These are phyloP conservation scores for Bungarus multicinctus DNA, from an alignment of 2,113 vertebrate species.

Conservation along the genomic window DNA sequence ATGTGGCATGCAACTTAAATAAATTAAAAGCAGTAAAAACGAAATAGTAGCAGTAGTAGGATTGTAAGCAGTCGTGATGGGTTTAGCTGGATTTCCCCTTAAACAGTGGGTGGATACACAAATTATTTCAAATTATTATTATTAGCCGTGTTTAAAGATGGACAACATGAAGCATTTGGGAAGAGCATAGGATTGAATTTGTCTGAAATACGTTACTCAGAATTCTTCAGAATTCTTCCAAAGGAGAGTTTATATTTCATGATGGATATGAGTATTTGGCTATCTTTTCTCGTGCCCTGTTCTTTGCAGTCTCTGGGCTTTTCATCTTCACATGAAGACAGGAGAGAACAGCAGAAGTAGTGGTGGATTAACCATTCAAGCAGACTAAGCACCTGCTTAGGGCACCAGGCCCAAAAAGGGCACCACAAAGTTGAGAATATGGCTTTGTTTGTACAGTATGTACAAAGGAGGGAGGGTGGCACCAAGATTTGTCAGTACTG, in stretches of 20 bases:
- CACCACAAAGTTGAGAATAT: too few relatives aligned
- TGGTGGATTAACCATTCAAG: too few relatives aligned
- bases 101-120: background rate
- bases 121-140: background rate
- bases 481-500: too few relatives aligned
- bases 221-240: background rate
- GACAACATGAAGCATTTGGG: background rate
- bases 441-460: too few relatives aligned
- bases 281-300: background rate
- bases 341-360: background rate
- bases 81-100: background rate
- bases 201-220: background rate
- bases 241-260: background rate
- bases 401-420: too few relatives aligned
- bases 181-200: background rate
- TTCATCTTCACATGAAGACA: background rate
- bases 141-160: background rate
- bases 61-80: background rate
- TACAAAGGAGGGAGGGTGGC: too few relatives aligned
- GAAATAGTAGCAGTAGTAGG: background rate
- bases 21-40: background rate
- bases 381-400: too few relatives aligned
- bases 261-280: background rate
- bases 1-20: background rate
- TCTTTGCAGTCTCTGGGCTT: background rate